Evolutionary conservation across 1,140 invertebrate species (phyloP).

Genomic region (Bradynema listronoti): DNA sequence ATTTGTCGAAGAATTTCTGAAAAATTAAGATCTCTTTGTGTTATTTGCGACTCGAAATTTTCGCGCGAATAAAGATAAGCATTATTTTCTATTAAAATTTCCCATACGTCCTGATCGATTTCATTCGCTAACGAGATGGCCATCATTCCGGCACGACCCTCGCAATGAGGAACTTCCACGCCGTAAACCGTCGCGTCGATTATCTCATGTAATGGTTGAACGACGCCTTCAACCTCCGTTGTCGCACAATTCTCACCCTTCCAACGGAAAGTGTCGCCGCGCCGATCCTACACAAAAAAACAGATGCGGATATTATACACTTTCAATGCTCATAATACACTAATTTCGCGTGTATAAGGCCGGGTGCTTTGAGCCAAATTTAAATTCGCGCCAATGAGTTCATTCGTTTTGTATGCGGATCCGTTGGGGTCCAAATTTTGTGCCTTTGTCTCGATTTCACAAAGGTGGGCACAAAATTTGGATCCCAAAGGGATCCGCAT

Average conservation of each 20-base stretch:
- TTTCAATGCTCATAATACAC: too few species aligned
- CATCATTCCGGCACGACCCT: constrained; percentile 91
- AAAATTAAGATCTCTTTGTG: constrained; percentile 1
- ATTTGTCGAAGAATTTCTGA: constrained; percentile 29
- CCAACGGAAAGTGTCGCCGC: constrained; percentile 85
- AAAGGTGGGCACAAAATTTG: neutral
- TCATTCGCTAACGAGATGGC: constrained; percentile 64
- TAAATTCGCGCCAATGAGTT: too few species aligned
- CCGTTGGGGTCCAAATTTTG: too few species aligned
- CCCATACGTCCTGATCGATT: constrained; percentile 35
- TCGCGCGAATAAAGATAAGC: too few species aligned
- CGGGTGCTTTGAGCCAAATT: too few species aligned
- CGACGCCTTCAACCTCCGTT: constrained; percentile 84
- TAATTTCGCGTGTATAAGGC: too few species aligned
- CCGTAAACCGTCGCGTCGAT: constrained; percentile 88
- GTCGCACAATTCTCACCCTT: constrained; percentile 98
- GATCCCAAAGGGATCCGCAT: too few species aligned
- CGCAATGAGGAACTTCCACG: constrained; percentile 70
- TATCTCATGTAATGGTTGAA: constrained; percentile 75
- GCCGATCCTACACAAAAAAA: constrained; percentile 67
- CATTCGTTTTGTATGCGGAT: too few species aligned
- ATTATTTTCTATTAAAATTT: neutral
- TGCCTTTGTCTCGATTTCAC: too few species aligned
- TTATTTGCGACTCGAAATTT: neutral
- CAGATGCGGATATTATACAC: neutral